Conservation (phyloP, 2,797 vertebrate species). For the Acrossocheilus fasciatus region DNA sequence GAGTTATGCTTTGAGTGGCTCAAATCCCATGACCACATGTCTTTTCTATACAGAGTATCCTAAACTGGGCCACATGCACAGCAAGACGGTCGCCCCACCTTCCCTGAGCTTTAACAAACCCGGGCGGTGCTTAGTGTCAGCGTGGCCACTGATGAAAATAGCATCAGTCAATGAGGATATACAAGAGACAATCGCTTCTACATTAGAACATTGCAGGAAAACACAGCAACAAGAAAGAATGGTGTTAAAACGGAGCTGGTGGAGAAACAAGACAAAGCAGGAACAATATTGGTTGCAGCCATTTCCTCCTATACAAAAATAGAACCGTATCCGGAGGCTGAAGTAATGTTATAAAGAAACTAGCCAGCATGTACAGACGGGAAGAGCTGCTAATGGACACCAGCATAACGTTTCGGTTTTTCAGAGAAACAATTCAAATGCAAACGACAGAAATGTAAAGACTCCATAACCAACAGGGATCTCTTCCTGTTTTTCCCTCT, state of each 20-base stretch:
- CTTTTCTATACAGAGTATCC: constrained; percentile 7
- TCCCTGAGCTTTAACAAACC: background rate
- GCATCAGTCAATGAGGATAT: constrained; percentile 16
- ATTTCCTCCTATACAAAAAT: constrained; percentile 41
- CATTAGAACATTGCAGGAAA: constrained; percentile 29
- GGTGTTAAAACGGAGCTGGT: constrained; percentile 23
- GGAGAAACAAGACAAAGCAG: constrained; percentile 28
- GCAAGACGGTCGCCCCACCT: background rate
- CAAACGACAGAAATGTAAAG: constrained; percentile 1
- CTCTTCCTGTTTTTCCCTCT: background rate
- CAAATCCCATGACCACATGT: constrained; percentile 48
- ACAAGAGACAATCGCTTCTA: constrained; percentile 7
- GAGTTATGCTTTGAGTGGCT: constrained; percentile 43
- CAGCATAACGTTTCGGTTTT: background rate
- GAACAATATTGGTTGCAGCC: constrained; percentile 33
- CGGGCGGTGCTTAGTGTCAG: background rate
- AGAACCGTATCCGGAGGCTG: constrained; percentile 21
- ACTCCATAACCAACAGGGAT: background rate
- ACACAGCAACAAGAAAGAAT: constrained; percentile 8
- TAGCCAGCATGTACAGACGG: constrained; percentile 3
- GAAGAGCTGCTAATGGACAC: background rate
- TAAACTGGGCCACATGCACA: constrained; percentile 25
- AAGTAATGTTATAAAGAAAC: constrained; percentile 4
- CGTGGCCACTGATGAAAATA: constrained; percentile 37
- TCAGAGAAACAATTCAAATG: background rate